Base-by-base conservation (phyloP, 2,888 invertebrate genomes). In the Caenorhabditis auriculariae region DNA sequence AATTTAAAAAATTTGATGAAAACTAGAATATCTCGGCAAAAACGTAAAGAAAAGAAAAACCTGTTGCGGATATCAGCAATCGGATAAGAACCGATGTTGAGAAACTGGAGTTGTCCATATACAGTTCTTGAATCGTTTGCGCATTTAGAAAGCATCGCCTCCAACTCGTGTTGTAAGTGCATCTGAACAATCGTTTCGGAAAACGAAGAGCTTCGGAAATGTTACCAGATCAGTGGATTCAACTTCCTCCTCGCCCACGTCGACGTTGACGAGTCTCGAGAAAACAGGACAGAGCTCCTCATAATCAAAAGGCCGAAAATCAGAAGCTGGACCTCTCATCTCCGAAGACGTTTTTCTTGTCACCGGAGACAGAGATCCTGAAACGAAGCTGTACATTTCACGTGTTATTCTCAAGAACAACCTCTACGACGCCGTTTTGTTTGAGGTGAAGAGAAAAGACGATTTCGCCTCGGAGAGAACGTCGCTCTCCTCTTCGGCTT, bases 1-100 rank as follows among this genome's bases (percentile, higher is more conserved):
- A n/a, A n/a, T n/a, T n/a, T n/a, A n/a, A n/a, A n/a, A n/a, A n/a
- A n/a, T n/a, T n/a, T n/a, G n/a, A n/a, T n/a, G n/a, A n/a, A n/a
- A n/a, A n/a, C n/a, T n/a, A n/a, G n/a, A n/a, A n/a, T n/a, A n/a
- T n/a, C n/a, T n/a, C n/a, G n/a, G n/a, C n/a, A 9, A 38, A 38
- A 19, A n/a, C 37, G 32, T 12, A 38, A 17, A 35, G 17, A 15
- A 4, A 6, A 23, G 41, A 28, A 15, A 23, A 38, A 61, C 61
- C 61, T 42, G 4, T 48, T 44, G n/a, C 45, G 50, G 9, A 72
- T 50, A 43, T 72, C 55, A n/a, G 53, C 54, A 3, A 50, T 65
- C 7, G 69, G 67, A 38, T 65, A 72, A 17, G 60, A 62, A 2
- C 72, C 72, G 21, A 46, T 58, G 23, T 60, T 60, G 35, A 69